Conservation (phyloP, 2,797 vertebrate species). For the Ctenochaetus hawaiiensis region DNA sequence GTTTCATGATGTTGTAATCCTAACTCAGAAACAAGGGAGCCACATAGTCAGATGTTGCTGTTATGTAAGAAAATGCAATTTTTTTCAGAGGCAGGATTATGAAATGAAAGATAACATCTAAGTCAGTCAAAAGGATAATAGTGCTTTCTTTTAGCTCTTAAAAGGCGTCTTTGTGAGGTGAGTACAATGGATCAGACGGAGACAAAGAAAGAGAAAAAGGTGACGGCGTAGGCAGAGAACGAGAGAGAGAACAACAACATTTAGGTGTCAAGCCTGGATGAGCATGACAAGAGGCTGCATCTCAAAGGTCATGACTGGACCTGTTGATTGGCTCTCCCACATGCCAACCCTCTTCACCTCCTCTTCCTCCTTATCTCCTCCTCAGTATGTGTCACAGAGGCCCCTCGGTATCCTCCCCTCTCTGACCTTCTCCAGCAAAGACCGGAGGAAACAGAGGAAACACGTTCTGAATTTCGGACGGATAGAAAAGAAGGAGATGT, state of each 20-base stretch:
- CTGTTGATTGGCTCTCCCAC: conserved; percentile 63
- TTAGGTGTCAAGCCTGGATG: conserved; percentile 43
- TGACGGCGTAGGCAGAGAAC: conserved; percentile 11
- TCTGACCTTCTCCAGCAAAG: conserved; percentile 45
- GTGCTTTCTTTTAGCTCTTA: not conserved
- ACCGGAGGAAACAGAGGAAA: conserved; percentile 20
- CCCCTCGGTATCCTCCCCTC: conserved; percentile 26
- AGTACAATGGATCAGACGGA: not conserved
- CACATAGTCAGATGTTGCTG: no score
- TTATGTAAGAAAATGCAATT: not conserved
- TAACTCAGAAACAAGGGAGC: not conserved
- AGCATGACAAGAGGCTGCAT: conserved; percentile 50
- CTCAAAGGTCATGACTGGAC: conserved; percentile 61
- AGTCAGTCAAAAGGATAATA: not conserved
- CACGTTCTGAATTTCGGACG: conserved; percentile 4
- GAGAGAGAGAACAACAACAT: not conserved
- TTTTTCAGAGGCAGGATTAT: not conserved
- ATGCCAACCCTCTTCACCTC: conserved; percentile 23
- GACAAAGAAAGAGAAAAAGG: not conserved
- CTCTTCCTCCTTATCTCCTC: conserved; percentile 29
- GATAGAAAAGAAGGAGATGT: not conserved
- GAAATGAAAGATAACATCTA: not conserved
- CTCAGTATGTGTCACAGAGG: conserved; percentile 31
- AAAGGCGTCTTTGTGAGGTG: not conserved
- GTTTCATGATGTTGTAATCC: no score